Evolutionary conservation across 2,797 vertebrate species (phyloP), one percentile per base, ranked within the genome.

Genomic region (Salmo trutta): DNA sequence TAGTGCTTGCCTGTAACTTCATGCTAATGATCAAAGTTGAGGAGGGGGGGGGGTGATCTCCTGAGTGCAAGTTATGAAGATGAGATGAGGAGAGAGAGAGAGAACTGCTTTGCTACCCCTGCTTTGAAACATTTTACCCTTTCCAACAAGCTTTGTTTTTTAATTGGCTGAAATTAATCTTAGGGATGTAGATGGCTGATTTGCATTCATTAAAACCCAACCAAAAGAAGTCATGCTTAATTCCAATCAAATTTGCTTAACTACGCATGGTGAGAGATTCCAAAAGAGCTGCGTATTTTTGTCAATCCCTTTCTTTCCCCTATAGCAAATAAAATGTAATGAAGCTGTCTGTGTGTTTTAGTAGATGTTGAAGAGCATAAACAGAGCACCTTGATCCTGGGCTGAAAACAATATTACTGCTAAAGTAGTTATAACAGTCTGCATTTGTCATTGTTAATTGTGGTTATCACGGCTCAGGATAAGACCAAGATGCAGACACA

Each of bases 361-460:
- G 95, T 95, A 96, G 97, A 96, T 94, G 96, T 96, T 96, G 95
- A 97, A 95, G 96, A 98, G 96, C 95, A 95, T 92, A 95, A 90
- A 94, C 95, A 91, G 93, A 96, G 95, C 96, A 99, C 97, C 97
- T 99, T 97, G 96, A 98, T 96, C 96, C 93, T 90, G 92, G 93
- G 95, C 95, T 96, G 95, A 96, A 96, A 98, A 97, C 96, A 98
- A 98, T 97, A 96, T 98, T 97, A 97, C 97, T 95, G 96, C 96
- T 98, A 97, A 98, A 98, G 97, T 97, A 97, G 98, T 99, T 99
- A 99, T 95, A 97, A 95, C 96, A 98, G 99, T 99, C 97, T 99
- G 96, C 98, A 99, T 99, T 99, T 99, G 99, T 99, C 98, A 99
- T 99, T 99, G 97, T 99, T 99, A 99, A 99, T 99, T 98, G 97